These are phyloP conservation scores for Cyprinodon brontotheroides DNA, from an alignment of 2,113 vertebrate genomes.

Conservation along the genomic window DNA sequence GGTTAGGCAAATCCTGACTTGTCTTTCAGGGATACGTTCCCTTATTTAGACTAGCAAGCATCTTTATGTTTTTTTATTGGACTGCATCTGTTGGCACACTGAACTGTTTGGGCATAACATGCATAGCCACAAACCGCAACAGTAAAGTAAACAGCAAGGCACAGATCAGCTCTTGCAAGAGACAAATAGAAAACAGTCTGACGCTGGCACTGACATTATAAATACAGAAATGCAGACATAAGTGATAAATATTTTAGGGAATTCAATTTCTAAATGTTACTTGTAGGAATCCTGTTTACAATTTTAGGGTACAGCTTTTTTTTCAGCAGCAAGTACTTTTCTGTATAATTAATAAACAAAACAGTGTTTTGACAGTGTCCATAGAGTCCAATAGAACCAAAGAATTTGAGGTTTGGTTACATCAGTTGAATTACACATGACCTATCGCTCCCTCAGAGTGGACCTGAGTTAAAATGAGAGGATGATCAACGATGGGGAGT, in stretches of 20 bases:
- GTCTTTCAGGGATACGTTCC: slow-evolving; percentile 29
- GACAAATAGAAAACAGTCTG: neutral
- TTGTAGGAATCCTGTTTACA: neutral
- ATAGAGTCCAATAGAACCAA: neutral
- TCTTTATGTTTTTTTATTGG: slow-evolving; percentile 31
- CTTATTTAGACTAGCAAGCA: slow-evolving; percentile 50
- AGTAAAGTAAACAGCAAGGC: slow-evolving; percentile 51
- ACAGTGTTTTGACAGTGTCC: slow-evolving; percentile 33
- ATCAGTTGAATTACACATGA: slow-evolving; percentile 34
- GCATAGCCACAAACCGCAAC: slow-evolving; percentile 40
- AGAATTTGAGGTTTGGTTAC: slow-evolving; percentile 21
- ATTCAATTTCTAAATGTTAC: neutral
- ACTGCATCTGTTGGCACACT: slow-evolving; percentile 21
- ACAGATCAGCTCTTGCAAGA: slow-evolving; percentile 38
- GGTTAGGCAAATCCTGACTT: slow-evolving; percentile 44
- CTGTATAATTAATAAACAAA: neutral
- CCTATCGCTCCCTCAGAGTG: slow-evolving; percentile 5
- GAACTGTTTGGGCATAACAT: slow-evolving; percentile 29
- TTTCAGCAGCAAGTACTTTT: neutral
- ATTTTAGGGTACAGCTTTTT: neutral
- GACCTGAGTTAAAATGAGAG: slow-evolving; percentile 25
- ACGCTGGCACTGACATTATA: neutral
- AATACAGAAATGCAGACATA: neutral
- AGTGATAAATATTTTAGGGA: neutral
- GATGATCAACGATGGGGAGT: neutral